Base-by-base conservation (phyloP, 1,140 invertebrate genomes). In the Drosophila repleta region DNA sequence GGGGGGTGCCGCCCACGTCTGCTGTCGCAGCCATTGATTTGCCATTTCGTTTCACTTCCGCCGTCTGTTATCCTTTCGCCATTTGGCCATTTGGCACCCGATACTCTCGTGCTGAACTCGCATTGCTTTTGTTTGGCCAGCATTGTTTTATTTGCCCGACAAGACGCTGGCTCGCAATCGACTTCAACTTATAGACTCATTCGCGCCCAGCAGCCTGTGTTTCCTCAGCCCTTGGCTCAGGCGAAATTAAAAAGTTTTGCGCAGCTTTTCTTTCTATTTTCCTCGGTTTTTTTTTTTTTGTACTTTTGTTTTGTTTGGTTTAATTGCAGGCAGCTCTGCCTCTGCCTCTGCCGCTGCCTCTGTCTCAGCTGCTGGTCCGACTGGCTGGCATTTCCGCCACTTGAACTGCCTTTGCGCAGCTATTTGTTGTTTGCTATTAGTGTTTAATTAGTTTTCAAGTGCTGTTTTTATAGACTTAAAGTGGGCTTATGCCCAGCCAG, bases 371-470 rank as follows among this genome's bases (percentile, higher is more conserved):
- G 41, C 35, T 41, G 32, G 13, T 39, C 29, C 29, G 29, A 29
- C 6, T 26, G 21, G 18, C 49, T 41, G 26, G 51, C 67, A 63
- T 58, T 66, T 71, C 58, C 51, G 45, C 45, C 66, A 68, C 71
- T 74, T 74, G 57, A 62, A 52, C 66, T 69, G 58, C 52, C 68
- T 60, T 75, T 75, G 61, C 53, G 35, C 61, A 71, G 72, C 72
- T 74, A 71, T 72, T 70, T 65, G 60, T 74, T 79, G 65, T 74
- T 70, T 78, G 82, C 89, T 90, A 90, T 90, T 90, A 89, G 84
- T 84, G 89, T 90, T 90, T 90, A 90, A 90, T 90, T 90, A 90
- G 89, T 90, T 90, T 89, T 90, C 89, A 90, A 90, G 89, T 90
- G 89, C 72, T 87, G 66, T 81, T 90, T 90, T 90, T 81, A 90